Conservation (phyloP, 2,113 vertebrate genomes). For the Rafetus swinhoei region DNA sequence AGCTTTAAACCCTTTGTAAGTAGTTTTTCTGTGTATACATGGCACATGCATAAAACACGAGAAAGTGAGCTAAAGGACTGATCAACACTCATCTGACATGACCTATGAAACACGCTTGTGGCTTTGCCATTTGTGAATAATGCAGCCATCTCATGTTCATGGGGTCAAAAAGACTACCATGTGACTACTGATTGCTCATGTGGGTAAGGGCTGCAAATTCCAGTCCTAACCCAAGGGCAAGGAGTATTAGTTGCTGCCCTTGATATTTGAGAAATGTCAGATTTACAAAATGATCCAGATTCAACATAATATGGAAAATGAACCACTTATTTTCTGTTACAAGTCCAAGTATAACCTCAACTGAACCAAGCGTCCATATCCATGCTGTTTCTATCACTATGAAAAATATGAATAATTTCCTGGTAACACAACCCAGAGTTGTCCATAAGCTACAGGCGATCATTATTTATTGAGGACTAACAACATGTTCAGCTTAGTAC, state of each 20-base stretch:
- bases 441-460: not conserved
- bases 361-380: not conserved
- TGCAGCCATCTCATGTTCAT: not conserved
- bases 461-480: not conserved
- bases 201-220: conserved; percentile 11
- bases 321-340: not conserved
- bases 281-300: not conserved
- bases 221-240: not conserved
- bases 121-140: not conserved
- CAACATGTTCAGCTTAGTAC: accelerated
- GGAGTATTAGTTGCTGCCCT: not conserved
- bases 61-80: not conserved
- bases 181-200: not conserved
- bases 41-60: not conserved
- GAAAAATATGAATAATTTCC: not conserved
- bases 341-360: not conserved
- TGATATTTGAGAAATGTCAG: conserved; percentile 30
- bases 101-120: not conserved
- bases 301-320: not conserved
- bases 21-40: not conserved
- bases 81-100: not conserved
- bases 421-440: not conserved
- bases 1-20: not conserved
- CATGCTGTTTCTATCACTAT: not conserved
- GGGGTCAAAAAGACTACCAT: not conserved